Evolutionary conservation across 2,797 vertebrate species (phyloP).

Genomic region (Paramormyrops hopkinsi): DNA sequence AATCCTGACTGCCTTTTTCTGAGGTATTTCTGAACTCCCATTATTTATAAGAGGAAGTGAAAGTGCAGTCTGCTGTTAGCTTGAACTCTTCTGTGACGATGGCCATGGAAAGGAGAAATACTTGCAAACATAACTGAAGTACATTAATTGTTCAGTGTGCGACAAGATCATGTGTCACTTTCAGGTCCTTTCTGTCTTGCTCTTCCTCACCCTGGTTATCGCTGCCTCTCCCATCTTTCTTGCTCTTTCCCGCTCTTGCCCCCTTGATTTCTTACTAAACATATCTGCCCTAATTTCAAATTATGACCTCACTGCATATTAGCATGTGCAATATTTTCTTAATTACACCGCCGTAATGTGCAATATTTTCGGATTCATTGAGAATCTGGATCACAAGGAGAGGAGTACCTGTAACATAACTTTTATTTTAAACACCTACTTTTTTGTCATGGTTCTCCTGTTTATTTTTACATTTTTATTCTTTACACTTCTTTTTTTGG

Average conservation of each 20-base stretch:
- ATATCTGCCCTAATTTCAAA: neutral
- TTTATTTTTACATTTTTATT: neutral
- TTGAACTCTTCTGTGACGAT: neutral
- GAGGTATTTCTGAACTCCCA: neutral
- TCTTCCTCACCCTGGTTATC: neutral
- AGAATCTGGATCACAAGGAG: neutral
- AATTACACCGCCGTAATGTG: neutral
- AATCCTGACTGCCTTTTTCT: neutral
- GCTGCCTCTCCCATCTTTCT: neutral
- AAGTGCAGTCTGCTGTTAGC: neutral
- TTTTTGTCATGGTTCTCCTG: neutral
- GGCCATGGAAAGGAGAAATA: neutral
- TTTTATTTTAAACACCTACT: neutral
- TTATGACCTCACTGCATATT: neutral
- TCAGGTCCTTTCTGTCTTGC: neutral
- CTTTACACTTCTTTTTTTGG: neutral
- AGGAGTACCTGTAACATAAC: neutral
- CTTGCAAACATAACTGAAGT: neutral
- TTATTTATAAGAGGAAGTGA: neutral
- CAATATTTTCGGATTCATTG: neutral
- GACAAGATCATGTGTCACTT: neutral
- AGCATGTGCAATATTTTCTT: neutral
- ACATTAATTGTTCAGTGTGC: neutral
- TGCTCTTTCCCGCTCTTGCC: neutral
- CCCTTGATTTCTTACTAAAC: neutral